A percentile compares a stretch with the other conserved stretches of the same genome.
These are phyloP conservation scores for Hemaris fuciformis DNA, from an alignment of 2,888 invertebrate genomes.

Conservation along the genomic window DNA sequence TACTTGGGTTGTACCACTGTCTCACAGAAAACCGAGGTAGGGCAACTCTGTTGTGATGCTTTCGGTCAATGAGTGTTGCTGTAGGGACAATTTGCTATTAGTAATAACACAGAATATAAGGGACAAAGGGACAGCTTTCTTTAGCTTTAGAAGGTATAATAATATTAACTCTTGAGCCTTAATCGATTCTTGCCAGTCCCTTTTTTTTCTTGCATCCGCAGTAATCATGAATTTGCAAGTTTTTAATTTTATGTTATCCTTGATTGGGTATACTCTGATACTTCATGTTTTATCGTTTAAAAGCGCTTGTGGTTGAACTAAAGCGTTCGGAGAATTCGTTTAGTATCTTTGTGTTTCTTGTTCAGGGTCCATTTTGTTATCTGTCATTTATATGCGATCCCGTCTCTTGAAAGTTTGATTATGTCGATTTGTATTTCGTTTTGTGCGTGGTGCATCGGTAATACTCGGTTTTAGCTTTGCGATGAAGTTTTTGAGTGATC, in stretches of 20 bases:
- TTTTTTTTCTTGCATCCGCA: background rate
- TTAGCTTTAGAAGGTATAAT: too few relatives aligned
- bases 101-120: too few relatives aligned
- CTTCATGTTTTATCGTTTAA: background rate
- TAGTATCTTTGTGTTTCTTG: background rate
- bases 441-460: background rate
- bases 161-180: too few relatives aligned
- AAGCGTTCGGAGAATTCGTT: background rate
- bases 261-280: background rate
- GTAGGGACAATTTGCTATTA: too few relatives aligned
- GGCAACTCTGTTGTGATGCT: too few relatives aligned
- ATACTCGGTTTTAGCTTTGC: background rate
- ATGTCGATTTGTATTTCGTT: background rate
- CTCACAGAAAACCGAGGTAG: too few relatives aligned
- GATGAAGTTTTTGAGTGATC: background rate
- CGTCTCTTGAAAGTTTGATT: background rate
- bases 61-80: too few relatives aligned
- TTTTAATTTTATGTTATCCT: background rate
- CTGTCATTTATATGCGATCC: background rate
- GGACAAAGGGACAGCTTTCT: too few relatives aligned
- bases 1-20: too few relatives aligned
- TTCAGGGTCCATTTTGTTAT: background rate
- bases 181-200: too few relatives aligned
- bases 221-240: background rate
- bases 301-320: background rate